Evolutionary conservation across 1,140 invertebrate species (phyloP).

Genomic region (Cotesia glomerata): DNA sequence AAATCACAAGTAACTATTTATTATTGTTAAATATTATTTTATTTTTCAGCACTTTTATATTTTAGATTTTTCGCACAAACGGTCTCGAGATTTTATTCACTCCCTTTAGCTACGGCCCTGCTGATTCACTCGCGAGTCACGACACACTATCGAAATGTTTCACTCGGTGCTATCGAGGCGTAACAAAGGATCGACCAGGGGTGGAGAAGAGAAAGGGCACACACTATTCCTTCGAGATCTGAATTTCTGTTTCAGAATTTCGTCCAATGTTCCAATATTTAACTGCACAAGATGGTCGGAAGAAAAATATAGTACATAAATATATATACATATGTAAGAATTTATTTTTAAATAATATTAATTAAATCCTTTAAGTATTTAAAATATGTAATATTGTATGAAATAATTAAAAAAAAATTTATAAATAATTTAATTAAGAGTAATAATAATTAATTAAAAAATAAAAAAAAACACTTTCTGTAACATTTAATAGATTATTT

Average conservation of each 20-base stretch:
- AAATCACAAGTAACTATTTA: no score
- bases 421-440: no score
- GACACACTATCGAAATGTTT: slow-evolving; percentile 7
- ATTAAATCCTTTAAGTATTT: neutral
- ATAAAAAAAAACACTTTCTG: no score
- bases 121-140: neutral
- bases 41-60: neutral
- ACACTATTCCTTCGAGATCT: neutral
- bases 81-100: neutral
- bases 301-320: neutral
- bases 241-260: neutral
- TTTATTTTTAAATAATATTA: no score
- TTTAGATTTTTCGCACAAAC: neutral
- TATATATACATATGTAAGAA: no score
- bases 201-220: neutral
- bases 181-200: slow-evolving; percentile 21
- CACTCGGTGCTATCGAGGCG: slow-evolving; percentile 6
- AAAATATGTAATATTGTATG: no score
- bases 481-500: no score
- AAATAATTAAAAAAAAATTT: no score
- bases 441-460: no score
- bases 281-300: neutral
- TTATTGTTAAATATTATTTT: neutral
- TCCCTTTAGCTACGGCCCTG: slow-evolving; percentile 21
- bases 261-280: neutral